Percentiles rank a stretch among this genome's conserved stretches.
phyloP scores from a whole-genome alignment of 2,888 invertebrate species.

The Oscheius myriophilus region DNA sequence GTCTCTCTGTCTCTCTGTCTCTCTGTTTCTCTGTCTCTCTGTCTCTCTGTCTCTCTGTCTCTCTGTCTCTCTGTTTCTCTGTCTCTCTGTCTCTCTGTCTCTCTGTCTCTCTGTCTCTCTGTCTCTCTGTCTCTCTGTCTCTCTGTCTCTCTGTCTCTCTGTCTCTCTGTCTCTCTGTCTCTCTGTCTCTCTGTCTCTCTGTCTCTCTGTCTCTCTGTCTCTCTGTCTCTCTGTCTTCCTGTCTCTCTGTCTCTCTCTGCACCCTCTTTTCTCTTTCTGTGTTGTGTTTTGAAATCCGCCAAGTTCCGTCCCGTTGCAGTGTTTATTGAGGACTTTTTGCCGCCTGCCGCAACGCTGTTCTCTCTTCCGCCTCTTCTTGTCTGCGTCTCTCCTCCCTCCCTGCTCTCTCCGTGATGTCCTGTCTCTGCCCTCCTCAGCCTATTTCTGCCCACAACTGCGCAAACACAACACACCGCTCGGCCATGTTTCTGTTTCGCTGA shows the following conservation, averaged over 20 bases:
- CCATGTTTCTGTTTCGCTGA: conserved; percentile 11
- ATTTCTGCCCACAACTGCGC: conserved; percentile 10
- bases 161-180: background rate
- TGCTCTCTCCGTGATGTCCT: background rate
- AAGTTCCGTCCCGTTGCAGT: conserved; percentile 3
- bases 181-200: conserved; percentile 2
- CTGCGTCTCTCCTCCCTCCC: conserved; percentile 2
- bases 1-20: conserved; percentile 9
- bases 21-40: background rate
- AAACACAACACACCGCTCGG: background rate
- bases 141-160: conserved; percentile 1
- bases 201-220: background rate
- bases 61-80: conserved; percentile 11
- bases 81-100: conserved; percentile 5
- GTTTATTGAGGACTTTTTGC: conserved; percentile 24
- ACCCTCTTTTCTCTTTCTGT: background rate
- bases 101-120: conserved; percentile 1
- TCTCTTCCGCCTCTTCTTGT: conserved; percentile 14
- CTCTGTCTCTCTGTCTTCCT: background rate
- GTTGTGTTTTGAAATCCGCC: background rate
- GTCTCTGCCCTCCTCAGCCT: conserved; percentile 3
- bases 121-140: background rate
- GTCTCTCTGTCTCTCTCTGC: background rate
- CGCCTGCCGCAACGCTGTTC: background rate
- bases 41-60: too few relatives aligned